Conservation (phyloP, 2,888 invertebrate species). For the Ischnura elegans region DNA sequence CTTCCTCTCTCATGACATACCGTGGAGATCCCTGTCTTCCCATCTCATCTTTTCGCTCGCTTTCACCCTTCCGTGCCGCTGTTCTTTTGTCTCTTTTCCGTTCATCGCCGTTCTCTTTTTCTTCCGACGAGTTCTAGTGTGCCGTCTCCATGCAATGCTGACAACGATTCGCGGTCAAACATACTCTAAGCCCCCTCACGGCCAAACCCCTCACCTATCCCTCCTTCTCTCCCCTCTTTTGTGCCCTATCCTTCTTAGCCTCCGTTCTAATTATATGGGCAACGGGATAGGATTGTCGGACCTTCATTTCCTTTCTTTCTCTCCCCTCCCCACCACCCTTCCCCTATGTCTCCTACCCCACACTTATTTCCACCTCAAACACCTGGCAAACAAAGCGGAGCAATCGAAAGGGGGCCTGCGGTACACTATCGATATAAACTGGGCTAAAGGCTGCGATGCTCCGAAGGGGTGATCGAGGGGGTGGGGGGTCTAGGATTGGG, state of each 20-base stretch:
- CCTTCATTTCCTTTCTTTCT: neutral
- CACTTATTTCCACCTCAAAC: neutral
- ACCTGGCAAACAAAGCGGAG: conserved; percentile 16
- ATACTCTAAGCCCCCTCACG: too few relatives aligned
- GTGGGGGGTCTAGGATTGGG: neutral
- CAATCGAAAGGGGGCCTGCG: neutral
- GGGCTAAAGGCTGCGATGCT: neutral
- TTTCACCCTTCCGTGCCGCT: too few relatives aligned
- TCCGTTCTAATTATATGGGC: conserved; percentile 31
- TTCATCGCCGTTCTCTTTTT: neutral
- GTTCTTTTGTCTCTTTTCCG: neutral
- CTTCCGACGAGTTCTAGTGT: neutral
- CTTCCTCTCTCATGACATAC: too few relatives aligned
- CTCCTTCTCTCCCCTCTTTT: neutral
- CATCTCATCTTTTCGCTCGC: too few relatives aligned
- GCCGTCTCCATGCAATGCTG: too few relatives aligned
- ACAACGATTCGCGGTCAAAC: neutral
- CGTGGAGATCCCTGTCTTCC: too few relatives aligned
- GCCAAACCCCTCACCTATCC: neutral
- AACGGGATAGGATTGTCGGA: conserved; percentile 26
- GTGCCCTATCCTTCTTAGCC: neutral
- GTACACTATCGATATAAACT: neutral
- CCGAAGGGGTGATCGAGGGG: neutral
- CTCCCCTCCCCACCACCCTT: neutral
- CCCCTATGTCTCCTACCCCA: neutral